A percentile compares a stretch with the other conserved stretches of the same genome.
Conservation (phyloP, 2,113 vertebrate genomes). For the Oreochromis tanganicae region DNA sequence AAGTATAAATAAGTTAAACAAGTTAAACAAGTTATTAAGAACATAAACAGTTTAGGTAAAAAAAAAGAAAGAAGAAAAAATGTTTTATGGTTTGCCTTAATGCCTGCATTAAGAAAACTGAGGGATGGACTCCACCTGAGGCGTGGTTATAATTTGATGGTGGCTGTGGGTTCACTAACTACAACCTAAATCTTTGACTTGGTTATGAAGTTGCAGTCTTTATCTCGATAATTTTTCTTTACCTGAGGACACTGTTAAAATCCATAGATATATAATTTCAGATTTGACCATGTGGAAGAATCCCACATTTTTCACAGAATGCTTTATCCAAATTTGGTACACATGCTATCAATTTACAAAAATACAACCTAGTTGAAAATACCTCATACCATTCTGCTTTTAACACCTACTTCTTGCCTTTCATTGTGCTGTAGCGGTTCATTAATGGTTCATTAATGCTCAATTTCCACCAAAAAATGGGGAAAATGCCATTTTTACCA, state of each 20-base stretch:
- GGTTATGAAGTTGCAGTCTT: neutral
- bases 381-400: neutral
- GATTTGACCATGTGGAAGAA: neutral
- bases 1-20: conserved; percentile 88
- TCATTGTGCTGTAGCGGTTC: neutral
- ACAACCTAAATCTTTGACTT: neutral
- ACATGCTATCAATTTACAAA: neutral
- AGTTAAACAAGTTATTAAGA: conserved; percentile 6
- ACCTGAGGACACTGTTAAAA: neutral
- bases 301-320: neutral
- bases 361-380: neutral
- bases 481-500: neutral
- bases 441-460: neutral
- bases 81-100: conserved; percentile 79
- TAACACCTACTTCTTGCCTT: neutral
- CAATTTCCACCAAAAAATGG: neutral
- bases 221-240: neutral
- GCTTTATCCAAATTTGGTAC: neutral
- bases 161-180: neutral
- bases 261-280: neutral
- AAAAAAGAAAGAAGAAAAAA: conserved; percentile 34
- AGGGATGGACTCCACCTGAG: conserved; percentile 9
- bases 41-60: conserved; percentile 36
- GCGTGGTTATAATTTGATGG: neutral
- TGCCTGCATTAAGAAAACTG: conserved; percentile 92